Conservation (phyloP, 2,113 vertebrate species). For the Pygoscelis antarcticus region DNA sequence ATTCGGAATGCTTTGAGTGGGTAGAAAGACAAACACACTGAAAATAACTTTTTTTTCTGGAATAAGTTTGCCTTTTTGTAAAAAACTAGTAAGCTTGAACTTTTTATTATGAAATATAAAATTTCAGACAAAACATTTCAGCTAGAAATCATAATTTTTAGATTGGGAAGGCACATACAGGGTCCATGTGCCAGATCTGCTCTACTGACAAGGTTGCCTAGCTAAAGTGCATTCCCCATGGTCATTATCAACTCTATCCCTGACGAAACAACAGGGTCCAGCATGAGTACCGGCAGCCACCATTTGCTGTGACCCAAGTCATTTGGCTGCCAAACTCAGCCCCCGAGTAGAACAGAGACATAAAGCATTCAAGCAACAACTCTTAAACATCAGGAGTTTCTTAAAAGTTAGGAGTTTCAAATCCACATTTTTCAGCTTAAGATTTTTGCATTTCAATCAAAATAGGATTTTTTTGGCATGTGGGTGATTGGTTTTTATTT, state of each 20-base stretch:
- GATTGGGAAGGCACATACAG: not conserved
- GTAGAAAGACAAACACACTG: not conserved
- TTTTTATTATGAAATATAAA: not conserved
- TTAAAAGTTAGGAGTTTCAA: not conserved
- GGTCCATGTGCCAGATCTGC: not conserved
- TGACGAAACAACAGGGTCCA: not conserved
- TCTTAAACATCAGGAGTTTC: not conserved
- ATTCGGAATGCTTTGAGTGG: constrained; percentile 30
- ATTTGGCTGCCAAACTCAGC: not conserved
- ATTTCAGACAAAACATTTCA: not conserved
- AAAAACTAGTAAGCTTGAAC: not conserved
- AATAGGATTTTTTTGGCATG: not conserved
- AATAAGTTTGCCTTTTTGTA: not conserved
- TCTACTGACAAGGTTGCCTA: not conserved
- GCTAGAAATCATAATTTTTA: not conserved
- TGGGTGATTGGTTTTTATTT: not conserved
- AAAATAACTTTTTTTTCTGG: constrained; percentile 17
- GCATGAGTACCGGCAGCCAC: not conserved
- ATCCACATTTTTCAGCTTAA: not conserved
- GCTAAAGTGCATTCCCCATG: not conserved
- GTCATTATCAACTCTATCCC: not conserved
- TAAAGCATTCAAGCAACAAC: not conserved
- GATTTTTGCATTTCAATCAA: not conserved
- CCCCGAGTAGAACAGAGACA: not conserved
- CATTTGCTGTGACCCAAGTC: not conserved